Conservation (phyloP, 2,797 vertebrate genomes). For the Rhincodon typus region DNA sequence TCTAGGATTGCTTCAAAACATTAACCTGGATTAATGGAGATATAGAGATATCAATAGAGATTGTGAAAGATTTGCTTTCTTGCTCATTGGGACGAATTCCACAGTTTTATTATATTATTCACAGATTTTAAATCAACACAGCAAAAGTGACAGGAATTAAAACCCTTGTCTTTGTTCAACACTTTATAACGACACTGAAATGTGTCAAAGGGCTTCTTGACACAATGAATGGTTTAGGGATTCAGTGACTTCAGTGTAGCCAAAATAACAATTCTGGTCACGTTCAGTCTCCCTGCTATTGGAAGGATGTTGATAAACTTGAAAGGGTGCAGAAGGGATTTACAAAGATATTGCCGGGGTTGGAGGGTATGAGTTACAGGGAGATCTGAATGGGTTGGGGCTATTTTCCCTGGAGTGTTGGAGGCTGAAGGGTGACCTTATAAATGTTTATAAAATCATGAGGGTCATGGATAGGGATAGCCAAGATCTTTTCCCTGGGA, state of each 20-base stretch:
- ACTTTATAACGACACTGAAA: not conserved
- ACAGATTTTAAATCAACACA: not conserved
- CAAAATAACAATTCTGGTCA: too few species aligned
- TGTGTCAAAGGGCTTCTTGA: not conserved
- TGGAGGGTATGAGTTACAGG: too few species aligned
- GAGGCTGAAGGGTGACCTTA: too few species aligned
- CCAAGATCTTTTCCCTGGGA: too few species aligned
- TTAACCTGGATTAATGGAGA: not conserved
- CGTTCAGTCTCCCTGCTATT: too few species aligned
- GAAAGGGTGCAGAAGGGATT: too few species aligned
- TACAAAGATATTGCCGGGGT: too few species aligned
- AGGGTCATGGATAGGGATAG: too few species aligned
- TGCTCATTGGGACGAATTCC: not conserved
- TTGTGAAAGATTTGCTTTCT: not conserved
- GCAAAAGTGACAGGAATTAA: not conserved
- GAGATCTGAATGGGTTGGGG: too few species aligned
- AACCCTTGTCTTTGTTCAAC: not conserved
- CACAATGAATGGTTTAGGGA: not conserved
- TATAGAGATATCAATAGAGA: not conserved
- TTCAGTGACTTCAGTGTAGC: not conserved
- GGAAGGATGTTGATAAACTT: too few species aligned
- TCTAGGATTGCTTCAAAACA: not conserved
- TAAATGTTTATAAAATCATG: too few species aligned
- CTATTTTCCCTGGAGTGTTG: too few species aligned
- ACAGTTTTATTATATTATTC: not conserved